phyloP scores from a whole-genome alignment of 2,113 vertebrate species.

The Pagrus major region DNA sequence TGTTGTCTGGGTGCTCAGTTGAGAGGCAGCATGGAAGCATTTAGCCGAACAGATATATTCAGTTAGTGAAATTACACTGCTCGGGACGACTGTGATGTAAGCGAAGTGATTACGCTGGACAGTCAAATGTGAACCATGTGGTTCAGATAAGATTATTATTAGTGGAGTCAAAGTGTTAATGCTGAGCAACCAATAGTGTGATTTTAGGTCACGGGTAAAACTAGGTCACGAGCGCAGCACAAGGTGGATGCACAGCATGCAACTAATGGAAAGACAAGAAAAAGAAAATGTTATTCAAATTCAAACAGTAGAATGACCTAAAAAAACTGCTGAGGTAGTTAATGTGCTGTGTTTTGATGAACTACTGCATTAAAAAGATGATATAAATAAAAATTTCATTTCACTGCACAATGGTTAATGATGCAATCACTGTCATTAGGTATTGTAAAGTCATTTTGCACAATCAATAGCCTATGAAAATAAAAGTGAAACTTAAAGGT shows the following conservation, averaged over 20 bases:
- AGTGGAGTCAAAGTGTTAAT: neutral
- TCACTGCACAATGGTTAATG: too few relatives aligned
- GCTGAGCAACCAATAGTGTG: neutral
- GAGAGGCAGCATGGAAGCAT: conserved; percentile 51
- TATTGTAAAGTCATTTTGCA: too few relatives aligned
- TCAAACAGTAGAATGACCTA: too few relatives aligned
- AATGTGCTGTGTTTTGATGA: too few relatives aligned
- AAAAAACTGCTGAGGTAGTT: too few relatives aligned
- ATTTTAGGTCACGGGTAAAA: neutral
- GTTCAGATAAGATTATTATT: conserved; percentile 32
- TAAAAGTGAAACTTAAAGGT: too few relatives aligned
- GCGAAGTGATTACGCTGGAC: conserved; percentile 1
- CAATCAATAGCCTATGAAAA: too few relatives aligned
- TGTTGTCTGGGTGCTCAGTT: conserved; percentile 35
- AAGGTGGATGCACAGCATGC: neutral
- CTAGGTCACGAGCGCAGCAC: too few relatives aligned
- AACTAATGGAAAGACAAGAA: neutral
- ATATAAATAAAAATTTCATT: too few relatives aligned
- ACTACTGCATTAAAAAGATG: too few relatives aligned
- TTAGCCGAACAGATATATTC: conserved; percentile 61
- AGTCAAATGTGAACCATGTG: conserved; percentile 50
- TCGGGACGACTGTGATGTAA: conserved; percentile 47
- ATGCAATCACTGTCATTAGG: too few relatives aligned
- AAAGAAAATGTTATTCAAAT: too few relatives aligned
- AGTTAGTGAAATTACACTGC: conserved; percentile 54